Evolutionary conservation across 2,113 vertebrate species (phyloP).

Genomic region (mouse (Mus musculus)): DNA sequence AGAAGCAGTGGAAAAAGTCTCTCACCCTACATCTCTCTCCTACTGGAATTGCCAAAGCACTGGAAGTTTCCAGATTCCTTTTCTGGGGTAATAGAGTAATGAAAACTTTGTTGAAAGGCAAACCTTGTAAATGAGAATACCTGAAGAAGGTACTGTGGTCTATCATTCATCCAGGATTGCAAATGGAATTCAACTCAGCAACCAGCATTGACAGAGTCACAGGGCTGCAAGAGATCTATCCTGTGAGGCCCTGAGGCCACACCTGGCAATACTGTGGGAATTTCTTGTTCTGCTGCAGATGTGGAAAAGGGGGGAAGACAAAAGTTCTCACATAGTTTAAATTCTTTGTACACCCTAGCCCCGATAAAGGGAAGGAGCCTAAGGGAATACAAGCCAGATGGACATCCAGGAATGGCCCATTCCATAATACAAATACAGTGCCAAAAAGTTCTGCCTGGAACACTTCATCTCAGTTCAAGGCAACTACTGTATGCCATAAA

Average conservation of each 20-base stretch:
- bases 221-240: neutral
- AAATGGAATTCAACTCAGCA: neutral
- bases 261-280: too few species aligned
- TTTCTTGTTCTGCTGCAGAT: neutral
- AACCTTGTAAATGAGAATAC: slow-evolving; percentile 5
- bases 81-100: slow-evolving; percentile 52
- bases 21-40: slow-evolving; percentile 38
- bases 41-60: neutral
- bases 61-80: slow-evolving; percentile 60
- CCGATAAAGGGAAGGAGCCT: neutral
- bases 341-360: neutral
- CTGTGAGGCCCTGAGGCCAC: neutral
- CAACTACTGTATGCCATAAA: too few species aligned
- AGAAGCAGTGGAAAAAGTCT: slow-evolving; percentile 63
- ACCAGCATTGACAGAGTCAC: neutral
- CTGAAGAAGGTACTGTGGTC: neutral
- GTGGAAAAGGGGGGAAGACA: neutral
- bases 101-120: slow-evolving; percentile 64
- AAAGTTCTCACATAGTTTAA: neutral
- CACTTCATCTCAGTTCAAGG: neutral
- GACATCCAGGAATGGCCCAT: neutral
- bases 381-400: neutral
- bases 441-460: neutral
- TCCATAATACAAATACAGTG: neutral
- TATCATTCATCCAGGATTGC: slow-evolving; percentile 10